Conservation (phyloP, 2,888 invertebrate genomes). For the Aquatica leii region DNA sequence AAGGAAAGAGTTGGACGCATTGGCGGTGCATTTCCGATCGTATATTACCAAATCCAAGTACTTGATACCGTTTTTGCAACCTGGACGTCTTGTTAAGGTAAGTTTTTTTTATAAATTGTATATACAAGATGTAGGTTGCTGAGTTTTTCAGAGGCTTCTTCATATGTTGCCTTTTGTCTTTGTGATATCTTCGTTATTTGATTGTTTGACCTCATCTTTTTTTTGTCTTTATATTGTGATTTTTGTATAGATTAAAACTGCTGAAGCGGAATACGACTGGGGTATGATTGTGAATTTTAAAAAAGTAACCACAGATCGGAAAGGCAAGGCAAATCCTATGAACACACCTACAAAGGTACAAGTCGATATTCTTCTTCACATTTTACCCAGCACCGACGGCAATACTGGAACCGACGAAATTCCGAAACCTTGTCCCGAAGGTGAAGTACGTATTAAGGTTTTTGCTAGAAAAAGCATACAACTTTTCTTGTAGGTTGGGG, state of each 20-base stretch:
- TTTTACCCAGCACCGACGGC: constrained; percentile 70
- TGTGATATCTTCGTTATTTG: too few relatives aligned
- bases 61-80: constrained; percentile 92
- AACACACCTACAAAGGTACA: constrained; percentile 72
- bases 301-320: constrained; percentile 53
- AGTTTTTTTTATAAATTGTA: too few relatives aligned
- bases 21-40: constrained; percentile 77
- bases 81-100: constrained; percentile 92
- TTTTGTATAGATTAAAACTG: constrained; percentile 74
- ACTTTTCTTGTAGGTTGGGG: constrained; percentile 68
- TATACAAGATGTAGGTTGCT: too few relatives aligned
- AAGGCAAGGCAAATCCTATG: constrained; percentile 62
- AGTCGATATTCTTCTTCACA: constrained; percentile 84
- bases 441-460: constrained; percentile 61
- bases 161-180: too few relatives aligned
- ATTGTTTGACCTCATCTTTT: too few relatives aligned
- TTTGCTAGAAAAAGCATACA: background rate
- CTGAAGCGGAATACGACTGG: constrained; percentile 93
- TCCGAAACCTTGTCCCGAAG: constrained; percentile 75
- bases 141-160: too few relatives aligned
- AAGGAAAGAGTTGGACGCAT: constrained; percentile 78
- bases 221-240: constrained; percentile 24
- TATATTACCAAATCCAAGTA: constrained; percentile 88
- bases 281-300: constrained; percentile 94
- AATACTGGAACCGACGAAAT: constrained; percentile 61